Base-by-base conservation (phyloP, 2,888 invertebrate genomes). In the Uloborus plumipes region DNA sequence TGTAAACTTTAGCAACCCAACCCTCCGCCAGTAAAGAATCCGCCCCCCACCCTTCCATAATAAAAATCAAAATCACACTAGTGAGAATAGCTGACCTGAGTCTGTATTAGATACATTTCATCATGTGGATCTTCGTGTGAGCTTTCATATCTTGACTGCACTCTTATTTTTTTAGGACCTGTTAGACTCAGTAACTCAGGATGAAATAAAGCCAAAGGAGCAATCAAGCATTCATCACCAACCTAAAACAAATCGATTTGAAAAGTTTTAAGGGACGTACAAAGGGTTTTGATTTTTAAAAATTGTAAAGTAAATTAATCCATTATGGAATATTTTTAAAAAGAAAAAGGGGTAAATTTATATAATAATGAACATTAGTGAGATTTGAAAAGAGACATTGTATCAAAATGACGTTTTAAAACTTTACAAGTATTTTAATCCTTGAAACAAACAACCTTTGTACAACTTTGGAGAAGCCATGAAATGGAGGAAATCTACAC, bases 121-220 rank as follows among this genome's bases (percentile, higher is more conserved):
- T 98, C 97, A 88, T 96, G 95, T 2, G 96, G 96, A 90, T 98
- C 98, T 89, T 96, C 96, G 0, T 96, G 93, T 88, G 97, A 96
- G 3, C 95, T 93, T 67, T 91, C 90, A 55, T 91, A 92, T n/a
- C 88, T 86, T 67, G 85, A 85, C 77, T 93, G 93, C 1, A 93
- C 93, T 47, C 90, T 90, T 50, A 88, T 87, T 22, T 88, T 86
- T 88, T 95, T 94, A 2, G 88, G 75, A 0, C 95, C 95, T 0
- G 96, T 96, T 18, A 97, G 93, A 87, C 94, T 94, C 26, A 97
- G 92, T 77, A 97, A 90, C 89, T 97, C 97, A 0, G 90, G 95
- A 88, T 94, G 93, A 88, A 98, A 96, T 82, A 97, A 90, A 85
- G 95, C 93, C 39, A 98, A 89, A 0, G 97, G 96, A 4, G 97